These are phyloP conservation scores for Agapostemon virescens DNA, from an alignment of 2,888 invertebrate genomes.

Conservation along the genomic window DNA sequence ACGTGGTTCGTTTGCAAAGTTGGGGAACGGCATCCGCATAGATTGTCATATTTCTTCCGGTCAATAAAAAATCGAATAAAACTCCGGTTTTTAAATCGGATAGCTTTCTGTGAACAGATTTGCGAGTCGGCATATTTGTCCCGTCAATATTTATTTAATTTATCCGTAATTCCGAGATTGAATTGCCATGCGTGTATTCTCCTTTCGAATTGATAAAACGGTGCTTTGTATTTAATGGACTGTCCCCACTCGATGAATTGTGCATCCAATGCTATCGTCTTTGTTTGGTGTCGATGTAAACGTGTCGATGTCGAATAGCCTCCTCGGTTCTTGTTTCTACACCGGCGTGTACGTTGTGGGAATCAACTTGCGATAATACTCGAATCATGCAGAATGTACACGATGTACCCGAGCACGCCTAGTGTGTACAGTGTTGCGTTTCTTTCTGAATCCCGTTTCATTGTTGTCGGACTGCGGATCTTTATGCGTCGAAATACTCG, in stretches of 20 bases:
- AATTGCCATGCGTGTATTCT: neutral
- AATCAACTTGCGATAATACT: constrained; percentile 28
- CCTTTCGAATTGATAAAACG: neutral
- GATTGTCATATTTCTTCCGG: neutral
- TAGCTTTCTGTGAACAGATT: neutral
- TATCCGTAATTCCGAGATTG: neutral
- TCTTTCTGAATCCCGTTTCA: neutral
- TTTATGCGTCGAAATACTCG: neutral
- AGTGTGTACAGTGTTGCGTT: constrained; percentile 42
- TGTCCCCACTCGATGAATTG: constrained; percentile 26
- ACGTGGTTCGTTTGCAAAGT: neutral
- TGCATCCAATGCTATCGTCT: constrained; percentile 57
- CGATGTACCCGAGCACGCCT: constrained; percentile 59
- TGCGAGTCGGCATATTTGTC: neutral
- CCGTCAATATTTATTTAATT: neutral
- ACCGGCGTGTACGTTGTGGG: constrained; percentile 16
- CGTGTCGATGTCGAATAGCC: constrained; percentile 45
- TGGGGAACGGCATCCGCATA: neutral
- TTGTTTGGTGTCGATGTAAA: constrained; percentile 42
- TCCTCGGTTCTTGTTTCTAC: constrained; percentile 25
- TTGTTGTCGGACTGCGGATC: neutral
- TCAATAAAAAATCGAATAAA: neutral
- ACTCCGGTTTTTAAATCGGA: neutral
- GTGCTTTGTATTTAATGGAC: constrained; percentile 17
- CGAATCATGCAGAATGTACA: constrained; percentile 43